These are phyloP conservation scores for Parascotia fuliginaria DNA, from an alignment of 2,888 invertebrate species.

Conservation along the genomic window DNA sequence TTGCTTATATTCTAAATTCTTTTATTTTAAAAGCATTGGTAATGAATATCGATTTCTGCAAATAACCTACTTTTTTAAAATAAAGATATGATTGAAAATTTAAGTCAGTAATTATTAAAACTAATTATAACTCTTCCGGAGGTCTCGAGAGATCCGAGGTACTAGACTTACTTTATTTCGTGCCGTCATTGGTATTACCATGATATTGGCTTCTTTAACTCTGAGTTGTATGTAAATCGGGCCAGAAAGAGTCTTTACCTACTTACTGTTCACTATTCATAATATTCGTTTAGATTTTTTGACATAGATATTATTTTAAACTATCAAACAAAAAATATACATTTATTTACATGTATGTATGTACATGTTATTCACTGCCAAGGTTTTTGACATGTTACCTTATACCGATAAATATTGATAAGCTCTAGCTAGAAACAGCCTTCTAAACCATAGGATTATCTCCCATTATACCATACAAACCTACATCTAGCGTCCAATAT, in stretches of 20 bases:
- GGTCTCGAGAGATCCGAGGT: not conserved
- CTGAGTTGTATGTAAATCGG: not conserved
- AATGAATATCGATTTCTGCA: not conserved
- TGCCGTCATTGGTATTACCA: not conserved
- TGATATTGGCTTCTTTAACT: not conserved
- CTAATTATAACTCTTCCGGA: not conserved
- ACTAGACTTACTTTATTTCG: not conserved
- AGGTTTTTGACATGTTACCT: no score
- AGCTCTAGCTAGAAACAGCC: no score
- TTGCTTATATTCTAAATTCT: not conserved
- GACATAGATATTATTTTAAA: no score
- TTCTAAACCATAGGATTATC: no score
- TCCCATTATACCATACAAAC: not conserved
- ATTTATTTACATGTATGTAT: no score
- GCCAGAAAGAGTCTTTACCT: not conserved
- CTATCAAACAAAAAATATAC: no score
- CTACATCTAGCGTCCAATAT: not conserved
- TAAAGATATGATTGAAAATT: not conserved
- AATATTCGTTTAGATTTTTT: no score
- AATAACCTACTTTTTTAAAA: not conserved
- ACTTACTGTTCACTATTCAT: no score
- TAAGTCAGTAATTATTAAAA: constrained; percentile 1
- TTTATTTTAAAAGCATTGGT: constrained; percentile 3
- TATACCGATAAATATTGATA: no score
- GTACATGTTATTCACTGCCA: no score